Evolutionary conservation across 2,113 vertebrate genomes (phyloP).

Genomic region (Limanda limanda): DNA sequence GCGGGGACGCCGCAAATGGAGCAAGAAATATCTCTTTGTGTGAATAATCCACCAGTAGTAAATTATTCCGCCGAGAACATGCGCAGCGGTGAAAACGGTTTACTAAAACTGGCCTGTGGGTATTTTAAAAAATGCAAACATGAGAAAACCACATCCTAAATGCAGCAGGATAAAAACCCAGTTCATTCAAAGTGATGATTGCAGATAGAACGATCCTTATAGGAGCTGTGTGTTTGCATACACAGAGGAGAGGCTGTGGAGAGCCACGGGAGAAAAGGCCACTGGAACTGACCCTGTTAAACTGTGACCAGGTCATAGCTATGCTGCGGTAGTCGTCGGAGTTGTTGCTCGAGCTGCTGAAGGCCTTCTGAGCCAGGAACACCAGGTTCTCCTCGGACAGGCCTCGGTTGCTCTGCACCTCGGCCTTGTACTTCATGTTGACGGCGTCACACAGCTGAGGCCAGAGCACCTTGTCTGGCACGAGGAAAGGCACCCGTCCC

Average conservation of each 20-base stretch:
- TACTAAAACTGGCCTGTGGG: conserved; percentile 19
- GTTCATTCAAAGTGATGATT: neutral
- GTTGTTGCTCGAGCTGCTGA: conserved; percentile 90
- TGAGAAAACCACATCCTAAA: neutral
- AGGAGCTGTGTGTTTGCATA: neutral
- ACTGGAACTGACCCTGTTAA: conserved; percentile 87
- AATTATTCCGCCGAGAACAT: conserved; percentile 14
- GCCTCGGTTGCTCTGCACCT: conserved; percentile 94
- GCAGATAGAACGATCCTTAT: neutral
- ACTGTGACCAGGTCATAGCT: conserved; percentile 98
- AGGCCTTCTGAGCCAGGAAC: conserved; percentile 95
- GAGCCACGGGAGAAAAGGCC: neutral
- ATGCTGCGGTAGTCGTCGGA: conserved; percentile 92
- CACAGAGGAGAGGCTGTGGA: neutral
- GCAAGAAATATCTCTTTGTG: conserved; percentile 40
- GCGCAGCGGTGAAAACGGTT: conserved; percentile 7
- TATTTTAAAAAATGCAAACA: conserved; percentile 14
- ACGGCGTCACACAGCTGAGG: conserved; percentile 94
- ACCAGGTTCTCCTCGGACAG: conserved; percentile 95
- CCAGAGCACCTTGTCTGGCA: conserved; percentile 95
- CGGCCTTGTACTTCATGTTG: conserved; percentile 98
- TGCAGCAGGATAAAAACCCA: conserved; percentile 7
- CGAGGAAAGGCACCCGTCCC: conserved; percentile 94
- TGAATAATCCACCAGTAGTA: conserved; percentile 37
- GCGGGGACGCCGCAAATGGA: conserved; percentile 42